Conservation (phyloP, 92 coral and sea anemone genomes). For the Micromussa lordhowensis region DNA sequence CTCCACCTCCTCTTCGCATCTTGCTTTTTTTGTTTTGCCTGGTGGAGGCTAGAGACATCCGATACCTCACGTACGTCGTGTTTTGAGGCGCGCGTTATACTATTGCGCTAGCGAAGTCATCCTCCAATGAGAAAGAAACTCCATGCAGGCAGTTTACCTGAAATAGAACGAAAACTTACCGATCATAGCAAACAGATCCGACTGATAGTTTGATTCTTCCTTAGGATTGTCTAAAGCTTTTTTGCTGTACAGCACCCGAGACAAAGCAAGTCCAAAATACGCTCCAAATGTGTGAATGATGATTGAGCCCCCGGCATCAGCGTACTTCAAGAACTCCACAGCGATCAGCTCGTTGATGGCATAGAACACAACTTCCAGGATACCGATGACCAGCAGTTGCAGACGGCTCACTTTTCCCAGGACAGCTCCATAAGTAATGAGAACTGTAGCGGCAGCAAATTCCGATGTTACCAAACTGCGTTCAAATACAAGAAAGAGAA, state of each 20-base stretch:
- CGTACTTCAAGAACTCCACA: constrained; percentile 58
- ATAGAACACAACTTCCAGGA: constrained; percentile 65
- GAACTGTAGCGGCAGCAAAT: constrained; percentile 77
- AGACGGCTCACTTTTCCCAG: constrained; percentile 81
- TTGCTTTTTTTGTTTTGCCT: no score
- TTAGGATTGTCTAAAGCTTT: constrained; percentile 48
- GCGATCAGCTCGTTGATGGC: constrained; percentile 72
- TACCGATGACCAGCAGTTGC: constrained; percentile 72
- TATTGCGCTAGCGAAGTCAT: no score
- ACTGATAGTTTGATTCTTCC: constrained; percentile 71
- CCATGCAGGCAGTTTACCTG: no score
- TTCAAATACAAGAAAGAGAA: neutral
- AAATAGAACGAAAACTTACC: constrained; percentile 32
- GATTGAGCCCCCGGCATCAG: constrained; percentile 80
- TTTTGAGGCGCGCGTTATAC: no score
- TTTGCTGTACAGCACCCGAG: constrained; percentile 51
- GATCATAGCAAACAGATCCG: constrained; percentile 78
- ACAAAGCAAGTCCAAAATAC: constrained; percentile 75
- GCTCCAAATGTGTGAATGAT: constrained; percentile 77
- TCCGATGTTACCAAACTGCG: constrained; percentile 65
- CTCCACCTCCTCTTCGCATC: no score
- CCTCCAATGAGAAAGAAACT: no score
- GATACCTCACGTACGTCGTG: no score
- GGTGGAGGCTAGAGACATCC: no score
- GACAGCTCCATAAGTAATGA: constrained; percentile 77